phyloP scores from a whole-genome alignment of 2,888 invertebrate species.

The Iphiclides podalirius region DNA sequence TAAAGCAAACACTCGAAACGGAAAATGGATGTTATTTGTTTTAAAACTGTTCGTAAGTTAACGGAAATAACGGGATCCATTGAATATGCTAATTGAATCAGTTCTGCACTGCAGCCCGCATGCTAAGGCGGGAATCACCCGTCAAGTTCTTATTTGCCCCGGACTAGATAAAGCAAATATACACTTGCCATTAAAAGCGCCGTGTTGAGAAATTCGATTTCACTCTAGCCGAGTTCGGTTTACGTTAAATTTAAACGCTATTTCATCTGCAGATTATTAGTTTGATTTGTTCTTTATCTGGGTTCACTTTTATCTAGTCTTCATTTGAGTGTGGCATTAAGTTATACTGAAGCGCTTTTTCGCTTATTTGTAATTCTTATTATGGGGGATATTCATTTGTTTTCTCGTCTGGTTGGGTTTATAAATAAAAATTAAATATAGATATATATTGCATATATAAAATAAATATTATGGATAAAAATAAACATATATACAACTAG shows the following conservation, averaged over 20 bases:
- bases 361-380: no score
- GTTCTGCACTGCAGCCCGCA: constrained; percentile 19
- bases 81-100: constrained; percentile 23
- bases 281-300: constrained; percentile 24
- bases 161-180: constrained; percentile 18
- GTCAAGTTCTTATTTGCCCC: constrained; percentile 21
- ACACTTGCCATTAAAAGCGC: constrained; percentile 8
- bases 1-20: constrained; percentile 16
- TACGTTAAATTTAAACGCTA: constrained; percentile 2
- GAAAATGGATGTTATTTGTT: constrained; percentile 21
- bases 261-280: constrained; percentile 33
- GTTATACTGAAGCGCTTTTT: no score
- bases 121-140: constrained; percentile 20
- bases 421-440: no score
- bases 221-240: constrained; percentile 3
- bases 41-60: constrained; percentile 15
- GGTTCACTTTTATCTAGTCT: no score
- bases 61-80: constrained; percentile 21
- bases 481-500: no score
- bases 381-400: no score
- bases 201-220: constrained; percentile 14
- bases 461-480: no score
- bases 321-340: no score
- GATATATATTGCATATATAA: no score
- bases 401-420: no score